A percentile compares a stretch with the other conserved stretches of the same genome.
These are phyloP conservation scores for Megastigmus dorsalis DNA, from an alignment of 2,888 invertebrate genomes.

Conservation along the genomic window DNA sequence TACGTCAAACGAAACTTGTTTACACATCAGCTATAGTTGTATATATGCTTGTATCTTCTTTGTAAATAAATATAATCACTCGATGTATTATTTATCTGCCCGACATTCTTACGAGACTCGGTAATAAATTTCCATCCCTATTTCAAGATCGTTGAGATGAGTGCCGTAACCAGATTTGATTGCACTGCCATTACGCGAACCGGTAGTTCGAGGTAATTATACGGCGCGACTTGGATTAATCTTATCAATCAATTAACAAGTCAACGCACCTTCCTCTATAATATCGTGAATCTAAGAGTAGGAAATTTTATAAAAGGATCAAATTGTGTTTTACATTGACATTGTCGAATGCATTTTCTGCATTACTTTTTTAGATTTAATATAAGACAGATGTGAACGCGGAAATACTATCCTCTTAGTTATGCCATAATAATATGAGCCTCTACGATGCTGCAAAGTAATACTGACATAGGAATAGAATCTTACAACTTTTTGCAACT, in stretches of 20 bases:
- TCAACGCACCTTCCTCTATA: not conserved
- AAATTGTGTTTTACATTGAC: not conserved
- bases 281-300: not conserved
- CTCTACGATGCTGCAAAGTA: too few relatives aligned
- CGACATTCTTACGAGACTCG: too few relatives aligned
- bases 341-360: not conserved
- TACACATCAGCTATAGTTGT: not conserved
- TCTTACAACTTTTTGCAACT: too few relatives aligned
- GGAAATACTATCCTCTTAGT: too few relatives aligned
- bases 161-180: not conserved
- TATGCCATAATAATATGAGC: too few relatives aligned
- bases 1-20: not conserved
- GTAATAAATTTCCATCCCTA: too few relatives aligned
- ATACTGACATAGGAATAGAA: too few relatives aligned
- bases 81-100: too few relatives aligned
- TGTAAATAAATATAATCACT: not conserved
- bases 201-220: not conserved
- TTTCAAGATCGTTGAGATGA: too few relatives aligned
- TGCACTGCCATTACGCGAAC: not conserved
- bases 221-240: too few relatives aligned
- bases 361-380: too few relatives aligned
- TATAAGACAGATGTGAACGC: too few relatives aligned
- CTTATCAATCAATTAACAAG: slow-evolving; percentile 19
- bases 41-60: not conserved
- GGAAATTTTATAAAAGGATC: not conserved